A percentile compares a stretch with the other conserved stretches of the same genome.
phyloP scores from a whole-genome alignment of 2,888 invertebrate genomes.

The Agrotis ipsilon region DNA sequence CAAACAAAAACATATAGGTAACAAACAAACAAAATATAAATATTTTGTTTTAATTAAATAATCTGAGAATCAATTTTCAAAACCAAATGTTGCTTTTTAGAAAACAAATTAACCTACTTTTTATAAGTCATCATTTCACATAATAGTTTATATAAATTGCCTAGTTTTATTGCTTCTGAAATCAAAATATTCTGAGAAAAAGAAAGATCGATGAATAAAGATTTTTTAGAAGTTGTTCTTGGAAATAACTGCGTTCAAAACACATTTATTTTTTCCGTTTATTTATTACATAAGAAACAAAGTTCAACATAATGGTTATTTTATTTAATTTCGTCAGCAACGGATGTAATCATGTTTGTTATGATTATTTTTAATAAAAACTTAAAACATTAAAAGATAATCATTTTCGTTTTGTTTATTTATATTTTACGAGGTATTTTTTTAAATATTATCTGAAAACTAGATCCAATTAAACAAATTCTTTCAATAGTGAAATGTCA shows the following conservation, averaged over 20 bases:
- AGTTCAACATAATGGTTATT: background rate
- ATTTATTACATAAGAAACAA: background rate
- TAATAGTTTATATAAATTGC: background rate
- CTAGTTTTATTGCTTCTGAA: background rate
- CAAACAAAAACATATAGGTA: no score
- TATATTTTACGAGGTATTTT: background rate
- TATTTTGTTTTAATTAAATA: background rate
- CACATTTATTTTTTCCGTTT: slow-evolving; percentile 1
- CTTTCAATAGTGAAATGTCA: no score
- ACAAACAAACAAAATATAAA: no score
- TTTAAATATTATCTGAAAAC: no score
- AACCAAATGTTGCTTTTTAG: background rate
- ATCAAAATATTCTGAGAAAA: slow-evolving; percentile 17
- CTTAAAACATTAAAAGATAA: background rate
- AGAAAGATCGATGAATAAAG: slow-evolving; percentile 12
- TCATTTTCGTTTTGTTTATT: background rate
- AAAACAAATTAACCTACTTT: slow-evolving; percentile 20
- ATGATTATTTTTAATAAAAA: background rate
- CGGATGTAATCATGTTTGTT: background rate
- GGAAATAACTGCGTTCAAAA: slow-evolving; percentile 10
- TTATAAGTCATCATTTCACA: background rate
- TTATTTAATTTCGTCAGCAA: background rate
- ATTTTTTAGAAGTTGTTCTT: slow-evolving; percentile 9
- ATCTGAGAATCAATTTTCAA: background rate
- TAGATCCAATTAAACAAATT: background rate